phyloP scores from a whole-genome alignment of 2,797 vertebrate species.

The Tokudaia tokunoshimensis region DNA sequence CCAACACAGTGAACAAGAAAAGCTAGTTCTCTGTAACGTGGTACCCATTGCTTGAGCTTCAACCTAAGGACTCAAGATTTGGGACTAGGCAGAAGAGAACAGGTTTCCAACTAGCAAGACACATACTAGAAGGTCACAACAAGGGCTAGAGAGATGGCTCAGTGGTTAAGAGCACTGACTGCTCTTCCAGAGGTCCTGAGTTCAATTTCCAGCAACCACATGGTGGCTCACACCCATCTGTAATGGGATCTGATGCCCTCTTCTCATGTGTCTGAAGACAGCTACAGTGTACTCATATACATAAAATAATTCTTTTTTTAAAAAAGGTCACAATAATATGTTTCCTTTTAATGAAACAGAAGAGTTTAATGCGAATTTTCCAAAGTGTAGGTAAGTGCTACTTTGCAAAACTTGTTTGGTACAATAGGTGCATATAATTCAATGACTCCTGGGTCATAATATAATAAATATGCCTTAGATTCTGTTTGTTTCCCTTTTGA shows the following conservation, averaged over 20 bases:
- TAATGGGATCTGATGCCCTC: not conserved
- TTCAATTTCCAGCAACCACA: not conserved
- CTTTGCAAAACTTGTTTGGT: constrained; percentile 13
- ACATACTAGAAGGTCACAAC: not conserved
- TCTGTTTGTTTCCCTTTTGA: not conserved
- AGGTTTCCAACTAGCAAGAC: constrained; percentile 28
- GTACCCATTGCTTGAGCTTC: not conserved
- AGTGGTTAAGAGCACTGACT: not conserved
- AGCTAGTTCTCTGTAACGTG: not conserved
- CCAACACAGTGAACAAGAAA: not conserved
- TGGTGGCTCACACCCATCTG: not conserved
- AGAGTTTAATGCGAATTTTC: not conserved
- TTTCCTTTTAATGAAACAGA: constrained; percentile 30
- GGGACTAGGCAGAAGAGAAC: not conserved
- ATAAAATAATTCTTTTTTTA: not conserved
- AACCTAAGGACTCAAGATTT: constrained; percentile 8
- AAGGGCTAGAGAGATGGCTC: not conserved
- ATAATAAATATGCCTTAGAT: not conserved
- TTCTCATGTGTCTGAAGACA: not conserved
- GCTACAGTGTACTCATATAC: not conserved
- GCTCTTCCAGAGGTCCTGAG: not conserved
- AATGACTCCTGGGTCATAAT: not conserved
- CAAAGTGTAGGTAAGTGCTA: not conserved
- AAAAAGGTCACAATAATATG: not conserved
- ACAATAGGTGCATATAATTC: not conserved